Conservation (phyloP, 1,140 invertebrate species). For the Parapsyche elsis region DNA sequence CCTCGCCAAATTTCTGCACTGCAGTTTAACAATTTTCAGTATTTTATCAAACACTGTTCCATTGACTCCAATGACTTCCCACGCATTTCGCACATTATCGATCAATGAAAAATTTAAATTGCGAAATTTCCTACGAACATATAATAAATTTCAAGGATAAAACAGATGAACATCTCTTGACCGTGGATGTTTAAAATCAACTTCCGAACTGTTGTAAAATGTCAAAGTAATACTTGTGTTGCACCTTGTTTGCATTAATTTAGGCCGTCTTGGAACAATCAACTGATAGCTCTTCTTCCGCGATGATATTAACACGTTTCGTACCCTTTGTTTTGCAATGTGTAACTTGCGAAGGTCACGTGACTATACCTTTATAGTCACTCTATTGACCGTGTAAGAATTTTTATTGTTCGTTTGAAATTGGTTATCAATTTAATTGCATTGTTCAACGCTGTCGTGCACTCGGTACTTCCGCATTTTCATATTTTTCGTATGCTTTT, state of each 20-base stretch:
- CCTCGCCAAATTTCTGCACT: too few species aligned
- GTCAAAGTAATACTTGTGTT: neutral
- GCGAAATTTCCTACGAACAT: neutral
- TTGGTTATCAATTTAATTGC: neutral
- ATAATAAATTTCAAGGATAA: neutral
- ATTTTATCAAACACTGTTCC: too few species aligned
- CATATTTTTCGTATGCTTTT: neutral
- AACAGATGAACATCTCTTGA: neutral
- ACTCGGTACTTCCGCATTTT: neutral
- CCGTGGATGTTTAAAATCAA: neutral
- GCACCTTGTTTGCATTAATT: neutral
- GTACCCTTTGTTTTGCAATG: constrained; percentile 6
- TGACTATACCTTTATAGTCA: constrained; percentile 1
- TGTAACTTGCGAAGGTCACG: neutral
- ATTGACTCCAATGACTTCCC: neutral
- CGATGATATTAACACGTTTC: neutral
- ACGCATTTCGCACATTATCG: neutral
- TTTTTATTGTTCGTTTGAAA: neutral
- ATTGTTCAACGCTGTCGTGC: neutral
- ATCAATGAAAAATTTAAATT: neutral
- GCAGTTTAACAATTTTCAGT: too few species aligned
- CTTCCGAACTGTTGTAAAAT: neutral
- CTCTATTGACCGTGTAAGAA: neutral
- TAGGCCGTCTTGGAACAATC: neutral
- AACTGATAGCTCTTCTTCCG: neutral